Base-by-base conservation (phyloP, 2,888 invertebrate species). In the Lycocerus yunnanus region DNA sequence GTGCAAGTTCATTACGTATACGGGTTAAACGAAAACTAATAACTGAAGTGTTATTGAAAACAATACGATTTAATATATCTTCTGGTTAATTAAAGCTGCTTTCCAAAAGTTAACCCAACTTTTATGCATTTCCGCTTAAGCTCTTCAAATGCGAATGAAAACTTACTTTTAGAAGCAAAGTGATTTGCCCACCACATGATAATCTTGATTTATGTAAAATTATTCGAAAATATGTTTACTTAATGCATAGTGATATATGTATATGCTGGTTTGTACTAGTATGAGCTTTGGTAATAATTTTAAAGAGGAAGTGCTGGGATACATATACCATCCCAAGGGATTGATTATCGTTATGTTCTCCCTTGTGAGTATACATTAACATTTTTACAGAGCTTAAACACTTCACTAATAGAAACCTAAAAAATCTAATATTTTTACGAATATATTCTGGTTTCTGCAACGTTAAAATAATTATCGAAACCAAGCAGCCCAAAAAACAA, bases 131-230 rank as follows among this genome's bases (percentile, higher is more conserved):
- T 63, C 61, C n/a, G n/a, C 61, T 18, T 18, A 18, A 61, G n/a
- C 43, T 5, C 43, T 43, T 5, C 43, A 13, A 21, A 2, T 63
- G 11, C 20, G 20, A 18, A 8, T 18, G 59, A 14, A 71, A 71
- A 15, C 66, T 43, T 68, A 61, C 27, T 66, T 15, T 68, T 58
- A 67, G 43, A 60, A 68, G 61, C 65, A 66, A 43, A 27, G 15
- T 16, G 13, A 14, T 72, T 61, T 61, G 11, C n/a, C 6, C 16
- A 66, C 66, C 21, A 60, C 68, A 16, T 60, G 71, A 16, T 72
- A 68, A 71, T 72, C 72, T 68, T 72, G 72, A 72, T 72, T 67
- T 66, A 72, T 72, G 73, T 66, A 73, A 73, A 73, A 60, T 61
- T 73, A 73, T 73, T 66, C 69, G 20, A 61, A 66, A 66, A 73